Percentiles rank a stretch among this genome's conserved stretches.
Evolutionary conservation across 2,113 vertebrate genomes (phyloP).

Genomic region (Nothocercus nigrocapillus): DNA sequence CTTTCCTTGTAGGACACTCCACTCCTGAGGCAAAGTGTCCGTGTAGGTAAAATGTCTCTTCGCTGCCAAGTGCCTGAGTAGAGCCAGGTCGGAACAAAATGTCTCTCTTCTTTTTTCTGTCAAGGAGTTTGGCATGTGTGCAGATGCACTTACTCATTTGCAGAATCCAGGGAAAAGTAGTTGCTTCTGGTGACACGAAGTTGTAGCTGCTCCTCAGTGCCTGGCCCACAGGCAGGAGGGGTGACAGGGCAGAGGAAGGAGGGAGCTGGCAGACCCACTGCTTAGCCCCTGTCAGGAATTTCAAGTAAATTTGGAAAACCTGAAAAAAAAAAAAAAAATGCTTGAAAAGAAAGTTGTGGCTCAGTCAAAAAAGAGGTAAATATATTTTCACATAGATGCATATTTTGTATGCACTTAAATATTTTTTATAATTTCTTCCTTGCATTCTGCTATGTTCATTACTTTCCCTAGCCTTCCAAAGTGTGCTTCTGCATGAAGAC

Average conservation of each 20-base stretch:
- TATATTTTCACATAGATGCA: not conserved
- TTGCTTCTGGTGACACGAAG: not conserved
- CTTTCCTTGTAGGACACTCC: rapidly evolving
- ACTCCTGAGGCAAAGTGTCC: not conserved
- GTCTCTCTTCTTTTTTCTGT: not conserved
- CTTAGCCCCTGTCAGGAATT: not conserved
- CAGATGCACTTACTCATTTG: not conserved
- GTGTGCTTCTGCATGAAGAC: not conserved
- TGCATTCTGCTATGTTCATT: not conserved
- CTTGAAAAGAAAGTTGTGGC: not conserved
- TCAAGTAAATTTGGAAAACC: not conserved
- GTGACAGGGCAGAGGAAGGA: not conserved
- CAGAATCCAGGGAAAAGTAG: not conserved
- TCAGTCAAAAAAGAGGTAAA: not conserved
- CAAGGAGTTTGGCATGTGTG: not conserved
- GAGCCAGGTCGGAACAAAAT: not conserved
- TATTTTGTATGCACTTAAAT: not conserved
- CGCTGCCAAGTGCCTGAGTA: not conserved
- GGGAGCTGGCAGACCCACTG: not conserved
- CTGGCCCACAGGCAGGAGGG: no score
- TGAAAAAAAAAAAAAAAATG: not conserved
- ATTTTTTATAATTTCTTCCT: not conserved
- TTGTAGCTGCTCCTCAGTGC: not conserved
- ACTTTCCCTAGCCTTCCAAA: not conserved
- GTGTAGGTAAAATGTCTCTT: not conserved